phyloP scores from a whole-genome alignment of 2,888 invertebrate genomes.

The Sisyra nigra region DNA sequence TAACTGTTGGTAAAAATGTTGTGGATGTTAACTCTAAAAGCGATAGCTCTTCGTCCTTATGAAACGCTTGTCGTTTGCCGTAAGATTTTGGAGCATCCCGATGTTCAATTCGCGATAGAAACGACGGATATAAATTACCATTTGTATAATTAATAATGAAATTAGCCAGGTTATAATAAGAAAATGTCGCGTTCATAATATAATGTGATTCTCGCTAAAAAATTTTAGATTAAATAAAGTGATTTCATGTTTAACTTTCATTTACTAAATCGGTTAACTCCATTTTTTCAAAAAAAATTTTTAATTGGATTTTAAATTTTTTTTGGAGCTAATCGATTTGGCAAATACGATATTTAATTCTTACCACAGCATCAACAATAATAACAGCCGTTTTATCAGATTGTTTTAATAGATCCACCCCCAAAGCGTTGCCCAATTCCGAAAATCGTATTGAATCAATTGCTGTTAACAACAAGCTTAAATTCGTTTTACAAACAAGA shows the following conservation, averaged over 20 bases:
- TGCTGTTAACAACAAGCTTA: slow-evolving; percentile 44
- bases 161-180: slow-evolving; percentile 30
- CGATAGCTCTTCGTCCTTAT: slow-evolving; percentile 17
- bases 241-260: neutral
- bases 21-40: slow-evolving; percentile 47
- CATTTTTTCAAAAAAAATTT: no score
- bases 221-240: slow-evolving; percentile 14
- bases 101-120: slow-evolving; percentile 20
- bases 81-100: slow-evolving; percentile 14
- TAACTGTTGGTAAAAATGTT: slow-evolving; percentile 44
- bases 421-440: slow-evolving; percentile 59
- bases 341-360: no score
- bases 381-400: slow-evolving; percentile 48
- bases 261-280: no score
- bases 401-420: slow-evolving; percentile 43
- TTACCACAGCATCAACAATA: slow-evolving; percentile 55
- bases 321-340: no score
- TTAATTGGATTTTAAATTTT: no score
- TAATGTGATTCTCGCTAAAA: slow-evolving; percentile 54
- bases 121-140: slow-evolving; percentile 20
- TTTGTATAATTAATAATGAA: slow-evolving; percentile 37
- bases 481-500: slow-evolving; percentile 37
- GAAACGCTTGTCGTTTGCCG: no score
- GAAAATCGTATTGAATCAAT: slow-evolving; percentile 57
- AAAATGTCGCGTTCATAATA: slow-evolving; percentile 36